Evolutionary conservation across 2,888 invertebrate species (phyloP).

Genomic region (Drosophila vallismaia): DNA sequence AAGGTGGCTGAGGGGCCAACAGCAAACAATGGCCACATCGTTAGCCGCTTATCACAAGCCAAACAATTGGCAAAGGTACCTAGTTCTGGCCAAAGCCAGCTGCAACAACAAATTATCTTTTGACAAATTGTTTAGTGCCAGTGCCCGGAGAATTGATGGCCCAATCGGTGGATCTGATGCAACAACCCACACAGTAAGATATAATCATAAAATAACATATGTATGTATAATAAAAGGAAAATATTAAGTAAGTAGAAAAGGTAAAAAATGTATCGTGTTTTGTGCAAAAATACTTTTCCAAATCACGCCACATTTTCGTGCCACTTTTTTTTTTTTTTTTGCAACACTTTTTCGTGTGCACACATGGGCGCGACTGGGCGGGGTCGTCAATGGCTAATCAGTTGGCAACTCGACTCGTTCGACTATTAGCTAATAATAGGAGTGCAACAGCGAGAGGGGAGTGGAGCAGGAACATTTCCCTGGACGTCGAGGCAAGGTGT

Average conservation of each 20-base stretch:
- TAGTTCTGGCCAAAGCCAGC: slow-evolving; percentile 18
- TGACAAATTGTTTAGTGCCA: slow-evolving; percentile 74
- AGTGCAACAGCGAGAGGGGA: slow-evolving; percentile 4
- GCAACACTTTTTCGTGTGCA: slow-evolving; percentile 1
- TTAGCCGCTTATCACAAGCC: slow-evolving; percentile 64
- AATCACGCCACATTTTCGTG: not conserved
- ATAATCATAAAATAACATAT: not conserved
- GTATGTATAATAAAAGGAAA: too few species aligned
- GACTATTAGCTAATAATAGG: slow-evolving; percentile 64
- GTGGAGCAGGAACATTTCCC: slow-evolving; percentile 39
- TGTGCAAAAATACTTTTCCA: not conserved
- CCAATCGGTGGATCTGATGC: slow-evolving; percentile 2
- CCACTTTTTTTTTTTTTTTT: too few species aligned
- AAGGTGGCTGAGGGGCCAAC: slow-evolving; percentile 30
- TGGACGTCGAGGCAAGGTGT: slow-evolving; percentile 61
- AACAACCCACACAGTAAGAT: slow-evolving; percentile 3
- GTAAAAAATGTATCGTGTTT: not conserved
- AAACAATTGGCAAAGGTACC: slow-evolving; percentile 2
- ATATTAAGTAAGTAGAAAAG: not conserved
- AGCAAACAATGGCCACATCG: slow-evolving; percentile 56
- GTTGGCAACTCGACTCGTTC: slow-evolving; percentile 46
- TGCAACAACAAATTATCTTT: slow-evolving; percentile 64
- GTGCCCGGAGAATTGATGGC: slow-evolving; percentile 48
- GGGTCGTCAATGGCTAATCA: slow-evolving; percentile 40
- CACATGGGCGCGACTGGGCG: slow-evolving; percentile 13